Evolutionary conservation across 1,140 invertebrate genomes (phyloP), one percentile per base, ranked within the genome.

Genomic region (Pseudachorutes palmiensis): DNA sequence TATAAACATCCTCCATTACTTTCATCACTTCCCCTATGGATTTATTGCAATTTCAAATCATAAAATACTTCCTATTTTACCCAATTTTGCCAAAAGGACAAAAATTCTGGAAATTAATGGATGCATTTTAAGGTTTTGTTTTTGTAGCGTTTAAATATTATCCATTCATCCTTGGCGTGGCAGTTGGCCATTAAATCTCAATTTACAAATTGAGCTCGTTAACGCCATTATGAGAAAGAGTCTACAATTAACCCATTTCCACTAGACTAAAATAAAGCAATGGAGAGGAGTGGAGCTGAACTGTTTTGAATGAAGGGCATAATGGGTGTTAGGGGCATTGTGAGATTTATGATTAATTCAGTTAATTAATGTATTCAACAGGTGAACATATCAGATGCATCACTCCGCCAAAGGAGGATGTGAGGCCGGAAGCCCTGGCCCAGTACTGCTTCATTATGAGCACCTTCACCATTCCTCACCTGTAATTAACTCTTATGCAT

Each of bases 391-490:
- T 71, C 16, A 1, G 64, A 51, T 71, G 70, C 45, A 66, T 71
- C 28, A 14, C 62, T 30, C 70, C 70, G n/a, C 66, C 65, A 19
- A 71, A 71, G 29, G 70, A 71, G 64, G 70, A 71, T 66, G 64
- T 68, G 0, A 36, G 61, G 14, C 67, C 32, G 19, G 62, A 66
- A 49, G 66, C 70, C 0, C 28, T 71, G 22, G 62, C 67, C 62
- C 66, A 68, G 29, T 71, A 71, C 57, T 71, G 70, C 51, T 71
- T 71, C 58, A 71, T 71, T 24, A 71, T 71, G 70, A 66, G 70
- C 36, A 71, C 70, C 16, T 71, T 68, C n/a, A 71, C 70, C n/a
- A 32, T 71, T 22, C 70, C 70, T 16, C 49, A 66, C 28, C 28
- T 71, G 70, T 71, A 63, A 68, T 61, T 59, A 14, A 30, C 33